Evolutionary conservation across 37 sponge, comb jelly and placozoan genomes (phyloP), one percentile per base, ranked within the genome.

Genomic region (Chondrosia reniformis): DNA sequence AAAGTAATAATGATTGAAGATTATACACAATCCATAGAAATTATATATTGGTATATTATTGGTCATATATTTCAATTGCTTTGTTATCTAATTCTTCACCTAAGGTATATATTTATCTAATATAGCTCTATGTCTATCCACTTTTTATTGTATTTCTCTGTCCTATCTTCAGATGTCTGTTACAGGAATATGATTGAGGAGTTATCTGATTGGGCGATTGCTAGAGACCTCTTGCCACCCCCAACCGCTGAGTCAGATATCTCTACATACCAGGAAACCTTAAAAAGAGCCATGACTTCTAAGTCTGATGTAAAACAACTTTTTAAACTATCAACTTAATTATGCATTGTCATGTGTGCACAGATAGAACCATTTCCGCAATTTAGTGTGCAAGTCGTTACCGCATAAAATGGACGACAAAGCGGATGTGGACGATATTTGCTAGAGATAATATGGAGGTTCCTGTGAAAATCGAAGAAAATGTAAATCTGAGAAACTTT

Each of bases 381-480:
- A n/a, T n/a, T n/a, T n/a, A n/a, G n/a, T n/a, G n/a, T n/a, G n/a
- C n/a, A n/a, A n/a, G n/a, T n/a, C n/a, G n/a, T n/a, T n/a, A n/a
- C n/a, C n/a, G n/a, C n/a, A n/a, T n/a, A n/a, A n/a, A n/a, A n/a
- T n/a, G n/a, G n/a, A n/a, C n/a, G n/a, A n/a, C n/a, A n/a, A n/a
- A 59, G 30, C 61, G 61, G 61, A 59, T 59, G 61, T 59, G 17
- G 28, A 59, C 22, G n/a, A 19, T 59, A 59, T 59, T 19, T 25
- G 61, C 30, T 19, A 30, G 61, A 59, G n/a, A n/a, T 19, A 59
- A 59, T 30, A 59, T 59, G 61, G 61, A 59, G 61, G 61, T 30
- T 30, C 28, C 61, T 13, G n/a, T 59, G 61, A 59, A 6, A 6
- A 30, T 59, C n/a, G 61, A 59, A 13, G 28, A 59, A 13, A 19